A percentile compares a stretch with the other conserved stretches of the same genome.
These are phyloP conservation scores for Adineta ricciae DNA, from an alignment of 2,888 invertebrate genomes.

Conservation along the genomic window DNA sequence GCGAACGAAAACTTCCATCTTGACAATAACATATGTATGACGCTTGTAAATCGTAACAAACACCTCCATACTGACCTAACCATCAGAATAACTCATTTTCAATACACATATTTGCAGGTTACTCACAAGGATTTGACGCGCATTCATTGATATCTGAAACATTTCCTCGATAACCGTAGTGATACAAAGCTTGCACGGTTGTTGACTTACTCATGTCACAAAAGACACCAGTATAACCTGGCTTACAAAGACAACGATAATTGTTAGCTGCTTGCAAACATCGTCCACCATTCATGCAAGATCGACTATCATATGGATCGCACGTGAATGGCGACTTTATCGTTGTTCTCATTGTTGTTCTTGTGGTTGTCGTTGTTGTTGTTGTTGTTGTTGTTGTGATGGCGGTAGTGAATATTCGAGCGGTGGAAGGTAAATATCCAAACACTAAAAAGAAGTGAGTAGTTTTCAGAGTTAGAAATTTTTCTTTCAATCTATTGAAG, in stretches of 20 bases:
- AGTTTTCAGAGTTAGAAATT: too few relatives aligned
- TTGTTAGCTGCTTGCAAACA: not conserved
- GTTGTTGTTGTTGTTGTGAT: not conserved
- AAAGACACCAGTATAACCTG: not conserved
- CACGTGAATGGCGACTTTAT: not conserved
- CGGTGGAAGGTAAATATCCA: not conserved
- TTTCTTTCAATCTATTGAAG: too few relatives aligned
- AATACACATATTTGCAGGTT: not conserved
- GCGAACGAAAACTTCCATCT: conserved; percentile 6
- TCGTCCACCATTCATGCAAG: not conserved
- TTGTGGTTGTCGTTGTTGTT: too few relatives aligned
- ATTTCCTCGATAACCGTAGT: too few relatives aligned
- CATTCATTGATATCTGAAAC: conserved; percentile 32
- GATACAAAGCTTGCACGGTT: not conserved
- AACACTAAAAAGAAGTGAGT: too few relatives aligned
- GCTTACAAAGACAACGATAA: not conserved
- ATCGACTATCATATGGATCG: not conserved
- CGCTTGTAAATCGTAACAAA: conserved; percentile 30
- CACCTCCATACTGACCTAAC: conserved; percentile 27
- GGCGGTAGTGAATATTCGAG: not conserved
- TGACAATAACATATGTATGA: conserved; percentile 28
- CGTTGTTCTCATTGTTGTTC: not conserved
- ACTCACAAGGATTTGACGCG: conserved; percentile 27
- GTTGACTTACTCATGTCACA: not conserved
- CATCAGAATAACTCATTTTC: conserved; percentile 16